Conservation (phyloP, 2,113 vertebrate species). For the Microtus ochrogaster region DNA sequence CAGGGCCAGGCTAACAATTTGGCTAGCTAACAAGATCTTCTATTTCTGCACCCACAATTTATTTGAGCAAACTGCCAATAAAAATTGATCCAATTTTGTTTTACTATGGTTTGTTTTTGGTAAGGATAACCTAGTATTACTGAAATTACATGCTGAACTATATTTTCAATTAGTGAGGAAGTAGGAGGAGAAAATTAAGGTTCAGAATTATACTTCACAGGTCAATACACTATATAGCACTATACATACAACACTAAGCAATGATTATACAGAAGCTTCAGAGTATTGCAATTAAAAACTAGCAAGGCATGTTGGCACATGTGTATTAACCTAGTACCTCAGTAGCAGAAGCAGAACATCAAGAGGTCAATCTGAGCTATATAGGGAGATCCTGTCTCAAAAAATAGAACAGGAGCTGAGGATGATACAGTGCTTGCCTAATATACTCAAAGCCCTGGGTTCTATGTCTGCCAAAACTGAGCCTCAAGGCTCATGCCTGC, state of each 20-base stretch:
- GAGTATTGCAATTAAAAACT: constrained; percentile 21
- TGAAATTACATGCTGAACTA: not conserved
- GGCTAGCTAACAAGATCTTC: not conserved
- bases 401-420: not conserved
- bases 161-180: constrained; percentile 27
- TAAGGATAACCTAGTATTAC: not conserved
- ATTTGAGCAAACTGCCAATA: constrained; percentile 13
- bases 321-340: not conserved
- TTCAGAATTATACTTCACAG: constrained; percentile 2
- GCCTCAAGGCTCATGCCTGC: not conserved
- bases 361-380: not conserved
- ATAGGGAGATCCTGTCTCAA: not conserved
- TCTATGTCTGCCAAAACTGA: not conserved
- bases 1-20: not conserved
- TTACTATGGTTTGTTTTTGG: not conserved
- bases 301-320: not conserved
- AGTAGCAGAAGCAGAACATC: not conserved
- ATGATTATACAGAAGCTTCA: not conserved
- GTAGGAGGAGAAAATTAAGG: not conserved
- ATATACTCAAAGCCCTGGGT: not conserved
- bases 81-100: constrained; percentile 21
- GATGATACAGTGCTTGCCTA: not conserved
- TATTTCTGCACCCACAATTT: not conserved
- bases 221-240: not conserved
- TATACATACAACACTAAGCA: not conserved